Conservation (phyloP, 2,797 vertebrate species). For the Remorina albescens region DNA sequence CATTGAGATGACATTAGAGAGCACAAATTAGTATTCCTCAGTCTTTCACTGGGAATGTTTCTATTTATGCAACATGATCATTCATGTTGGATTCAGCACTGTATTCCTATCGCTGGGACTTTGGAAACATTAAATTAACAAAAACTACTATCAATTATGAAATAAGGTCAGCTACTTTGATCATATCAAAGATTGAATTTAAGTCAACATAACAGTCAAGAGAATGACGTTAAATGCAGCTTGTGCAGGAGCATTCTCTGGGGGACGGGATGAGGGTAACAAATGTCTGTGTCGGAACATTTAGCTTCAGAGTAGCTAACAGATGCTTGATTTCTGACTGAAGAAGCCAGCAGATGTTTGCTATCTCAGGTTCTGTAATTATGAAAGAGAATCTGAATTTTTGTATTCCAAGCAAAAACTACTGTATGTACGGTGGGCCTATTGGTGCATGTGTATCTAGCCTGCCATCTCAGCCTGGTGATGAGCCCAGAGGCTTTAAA, state of each 20-base stretch:
- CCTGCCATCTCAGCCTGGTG: slow-evolving; percentile 69
- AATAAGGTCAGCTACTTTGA: slow-evolving; percentile 63
- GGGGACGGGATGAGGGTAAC: slow-evolving; percentile 47
- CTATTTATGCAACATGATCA: slow-evolving; percentile 31
- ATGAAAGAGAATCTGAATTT: slow-evolving; percentile 24
- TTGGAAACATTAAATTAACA: slow-evolving; percentile 62
- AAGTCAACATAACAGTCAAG: slow-evolving; percentile 53
- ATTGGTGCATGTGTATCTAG: slow-evolving; percentile 47
- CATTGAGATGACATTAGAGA: background rate
- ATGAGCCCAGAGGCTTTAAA: slow-evolving; percentile 72
- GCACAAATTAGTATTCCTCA: slow-evolving; percentile 10
- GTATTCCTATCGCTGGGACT: slow-evolving; percentile 51
- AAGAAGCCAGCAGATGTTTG: slow-evolving; percentile 64
- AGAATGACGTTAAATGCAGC: slow-evolving; percentile 54
- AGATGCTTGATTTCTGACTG: slow-evolving; percentile 78
- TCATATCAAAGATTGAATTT: slow-evolving; percentile 56
- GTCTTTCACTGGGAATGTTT: background rate
- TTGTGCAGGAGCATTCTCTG: slow-evolving; percentile 45
- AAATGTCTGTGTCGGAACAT: slow-evolving; percentile 74
- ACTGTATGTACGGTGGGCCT: slow-evolving; percentile 13
- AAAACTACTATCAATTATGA: slow-evolving; percentile 67
- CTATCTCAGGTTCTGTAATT: slow-evolving; percentile 6
- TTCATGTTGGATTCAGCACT: slow-evolving; percentile 49
- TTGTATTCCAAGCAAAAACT: slow-evolving; percentile 47
- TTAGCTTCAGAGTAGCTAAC: slow-evolving; percentile 82